These are phyloP conservation scores for Pinctada fucata DNA, from an alignment of 2,888 invertebrate genomes.

Conservation along the genomic window DNA sequence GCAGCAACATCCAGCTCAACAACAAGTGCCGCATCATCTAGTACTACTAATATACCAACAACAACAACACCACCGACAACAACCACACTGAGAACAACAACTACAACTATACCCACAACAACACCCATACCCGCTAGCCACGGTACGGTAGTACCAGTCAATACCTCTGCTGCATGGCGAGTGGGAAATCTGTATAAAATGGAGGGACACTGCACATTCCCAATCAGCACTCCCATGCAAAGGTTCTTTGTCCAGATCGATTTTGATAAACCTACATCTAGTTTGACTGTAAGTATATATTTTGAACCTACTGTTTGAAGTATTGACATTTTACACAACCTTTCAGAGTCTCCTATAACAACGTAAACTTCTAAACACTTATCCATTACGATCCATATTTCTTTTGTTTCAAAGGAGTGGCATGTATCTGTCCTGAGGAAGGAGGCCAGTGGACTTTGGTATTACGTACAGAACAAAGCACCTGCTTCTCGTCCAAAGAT, in stretches of 20 bases:
- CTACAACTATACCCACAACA: neutral
- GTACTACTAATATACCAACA: neutral
- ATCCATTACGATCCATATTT: neutral
- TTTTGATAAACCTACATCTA: neutral
- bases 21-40: neutral
- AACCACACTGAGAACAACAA: neutral
- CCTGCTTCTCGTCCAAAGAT: neutral
- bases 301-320: too few relatives aligned
- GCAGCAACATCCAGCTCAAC: neutral
- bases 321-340: neutral
- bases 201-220: neutral
- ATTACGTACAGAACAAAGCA: neutral
- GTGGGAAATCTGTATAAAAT: neutral
- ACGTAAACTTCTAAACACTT: neutral
- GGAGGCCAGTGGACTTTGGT: neutral
- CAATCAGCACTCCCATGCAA: neutral
- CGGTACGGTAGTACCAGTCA: neutral
- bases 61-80: neutral
- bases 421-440: neutral
- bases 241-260: neutral
- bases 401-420: neutral
- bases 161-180: neutral
- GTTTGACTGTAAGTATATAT: neutral
- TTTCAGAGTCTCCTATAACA: neutral
- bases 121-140: neutral